phyloP scores from a whole-genome alignment of 2,113 vertebrate genomes.

The Cricetomys ansorgei region DNA sequence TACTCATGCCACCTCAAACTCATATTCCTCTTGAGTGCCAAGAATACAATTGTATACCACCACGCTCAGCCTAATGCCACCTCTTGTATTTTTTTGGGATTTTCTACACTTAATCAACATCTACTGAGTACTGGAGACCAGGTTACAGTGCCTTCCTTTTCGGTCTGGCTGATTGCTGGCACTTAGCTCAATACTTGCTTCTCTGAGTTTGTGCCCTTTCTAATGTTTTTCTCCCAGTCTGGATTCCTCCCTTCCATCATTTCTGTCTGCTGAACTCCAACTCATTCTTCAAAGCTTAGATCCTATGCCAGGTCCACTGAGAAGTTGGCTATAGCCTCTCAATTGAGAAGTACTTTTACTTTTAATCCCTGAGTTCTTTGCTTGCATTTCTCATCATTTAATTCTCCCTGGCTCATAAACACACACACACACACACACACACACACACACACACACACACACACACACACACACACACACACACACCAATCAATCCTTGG shows the following conservation, averaged over 20 bases:
- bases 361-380: constrained; percentile 27
- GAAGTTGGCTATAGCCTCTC: not conserved
- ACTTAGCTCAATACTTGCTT: not conserved
- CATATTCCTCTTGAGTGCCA: not conserved
- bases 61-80: not conserved
- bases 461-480: not conserved
- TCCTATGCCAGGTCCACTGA: not conserved
- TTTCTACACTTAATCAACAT: constrained; percentile 37
- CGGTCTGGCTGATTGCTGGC: not conserved
- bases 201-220: not conserved
- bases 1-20: not conserved
- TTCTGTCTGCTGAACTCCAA: constrained; percentile 29
- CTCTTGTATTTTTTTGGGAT: not conserved
- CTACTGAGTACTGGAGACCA: not conserved
- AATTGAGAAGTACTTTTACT: constrained; percentile 20
- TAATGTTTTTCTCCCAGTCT: not conserved
- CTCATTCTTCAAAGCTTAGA: not conserved
- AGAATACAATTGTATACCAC: not conserved
- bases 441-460: not conserved
- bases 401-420: not conserved
- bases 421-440: not conserved
- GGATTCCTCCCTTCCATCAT: not conserved
- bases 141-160: not conserved
- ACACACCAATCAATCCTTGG: not conserved
- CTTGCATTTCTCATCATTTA: constrained; percentile 45